Evolutionary conservation across 30 jellyfish, hydroid and myxozoan species (phyloP).

Genomic region (Turritopsis dohrnii): DNA sequence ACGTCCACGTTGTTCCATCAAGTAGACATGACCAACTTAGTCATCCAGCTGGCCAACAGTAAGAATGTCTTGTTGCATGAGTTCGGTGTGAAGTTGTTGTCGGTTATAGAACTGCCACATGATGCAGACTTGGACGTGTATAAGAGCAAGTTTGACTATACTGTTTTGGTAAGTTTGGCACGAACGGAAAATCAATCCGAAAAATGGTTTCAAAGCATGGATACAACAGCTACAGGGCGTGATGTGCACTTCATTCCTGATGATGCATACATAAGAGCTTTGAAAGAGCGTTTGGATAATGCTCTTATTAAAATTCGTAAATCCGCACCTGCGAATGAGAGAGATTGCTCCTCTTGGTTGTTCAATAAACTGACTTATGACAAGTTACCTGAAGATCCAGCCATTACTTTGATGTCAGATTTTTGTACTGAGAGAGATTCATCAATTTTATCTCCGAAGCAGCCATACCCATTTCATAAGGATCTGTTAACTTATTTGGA

Average conservation of each 20-base stretch:
- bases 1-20: constrained; percentile 22
- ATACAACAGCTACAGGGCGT: neutral
- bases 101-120: constrained; percentile 17
- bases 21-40: constrained; percentile 17
- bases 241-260: neutral
- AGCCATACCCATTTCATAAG: neutral
- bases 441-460: neutral
- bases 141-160: constrained; percentile 16
- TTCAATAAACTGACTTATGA: neutral
- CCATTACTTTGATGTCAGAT: constrained; percentile 22
- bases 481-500: constrained; percentile 2
- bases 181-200: neutral
- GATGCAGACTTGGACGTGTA: constrained; percentile 18
- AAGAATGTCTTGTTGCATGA: constrained; percentile 2
- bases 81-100: constrained; percentile 16
- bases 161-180: constrained; percentile 29
- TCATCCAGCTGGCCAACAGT: constrained; percentile 28
- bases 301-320: neutral
- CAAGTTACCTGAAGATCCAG: constrained; percentile 25
- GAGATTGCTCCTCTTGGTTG: constrained; percentile 25
- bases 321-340: neutral
- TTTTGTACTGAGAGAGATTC: constrained; percentile 28
- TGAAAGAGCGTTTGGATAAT: neutral
- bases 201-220: constrained; percentile 14
- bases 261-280: neutral